Percentiles rank a stretch among this genome's conserved stretches.
Conservation (phyloP, 37 sponge, comb jelly and placozoan species). For the Halichondria panicea region DNA sequence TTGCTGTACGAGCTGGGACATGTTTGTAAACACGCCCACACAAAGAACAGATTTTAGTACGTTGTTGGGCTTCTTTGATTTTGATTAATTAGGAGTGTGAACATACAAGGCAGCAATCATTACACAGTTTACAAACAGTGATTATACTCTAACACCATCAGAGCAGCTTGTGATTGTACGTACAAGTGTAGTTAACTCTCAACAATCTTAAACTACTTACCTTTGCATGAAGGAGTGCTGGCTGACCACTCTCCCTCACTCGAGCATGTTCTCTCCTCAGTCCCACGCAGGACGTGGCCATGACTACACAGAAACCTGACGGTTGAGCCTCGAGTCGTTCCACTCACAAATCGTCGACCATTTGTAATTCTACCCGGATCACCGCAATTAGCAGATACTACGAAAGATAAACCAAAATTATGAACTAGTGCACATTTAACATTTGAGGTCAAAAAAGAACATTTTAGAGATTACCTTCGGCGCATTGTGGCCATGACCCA, state of each 20-base stretch:
- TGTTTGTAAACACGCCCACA: slow-evolving; percentile 9
- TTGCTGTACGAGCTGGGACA: too few relatives aligned
- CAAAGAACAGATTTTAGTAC: too few relatives aligned
- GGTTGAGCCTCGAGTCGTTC: neutral
- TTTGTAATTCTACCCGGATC: slow-evolving; percentile 14
- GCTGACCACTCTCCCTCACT: slow-evolving; percentile 38
- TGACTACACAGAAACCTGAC: slow-evolving; percentile 29
- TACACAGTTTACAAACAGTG: too few relatives aligned
- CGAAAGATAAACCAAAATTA: neutral
- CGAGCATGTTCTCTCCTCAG: slow-evolving; percentile 25
- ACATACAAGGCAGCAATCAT: too few relatives aligned
- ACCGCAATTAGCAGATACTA: slow-evolving; percentile 11
- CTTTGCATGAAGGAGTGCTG: slow-evolving; percentile 8
- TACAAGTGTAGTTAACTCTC: too few relatives aligned
- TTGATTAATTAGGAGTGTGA: too few relatives aligned
- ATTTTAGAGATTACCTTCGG: neutral
- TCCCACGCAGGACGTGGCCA: slow-evolving; percentile 18
- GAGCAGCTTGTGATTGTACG: too few relatives aligned
- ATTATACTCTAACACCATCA: too few relatives aligned
- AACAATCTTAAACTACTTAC: too few relatives aligned
- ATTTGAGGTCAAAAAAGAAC: neutral
- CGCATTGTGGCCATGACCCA: slow-evolving; percentile 18
- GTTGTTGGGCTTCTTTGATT: too few relatives aligned
- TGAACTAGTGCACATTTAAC: neutral
- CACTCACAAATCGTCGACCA: slow-evolving; percentile 3